Base-by-base conservation (phyloP, 2,113 vertebrate species). In the Salvator merianae region DNA sequence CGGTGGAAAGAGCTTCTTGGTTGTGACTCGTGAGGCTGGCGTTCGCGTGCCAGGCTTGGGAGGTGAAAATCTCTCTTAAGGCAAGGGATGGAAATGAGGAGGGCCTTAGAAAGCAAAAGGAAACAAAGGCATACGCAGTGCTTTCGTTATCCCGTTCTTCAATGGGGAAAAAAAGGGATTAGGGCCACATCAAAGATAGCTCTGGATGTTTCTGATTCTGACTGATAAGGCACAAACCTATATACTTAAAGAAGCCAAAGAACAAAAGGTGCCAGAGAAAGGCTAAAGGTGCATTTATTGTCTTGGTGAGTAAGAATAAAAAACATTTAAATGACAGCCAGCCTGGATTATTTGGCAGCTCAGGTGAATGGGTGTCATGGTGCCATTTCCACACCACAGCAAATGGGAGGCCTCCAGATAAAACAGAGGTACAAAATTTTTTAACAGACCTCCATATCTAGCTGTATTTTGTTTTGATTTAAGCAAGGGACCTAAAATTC, bases 1-100 rank as follows among this genome's bases (percentile, higher is more conserved):
- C 22, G 71, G 73, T 36, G 36, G 72, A 71, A 93, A 91, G 77
- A 86, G 74, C 77, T 62, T 92, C 47, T 62, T 3, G 5, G 68
- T 88, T 93, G 68, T 87, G 92, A 93, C 88, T 90, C 77, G 84
- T 71, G 47, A 82, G 82, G 87, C 66, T 0, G 4, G 74, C 76
- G 86, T 92, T 90, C 75, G 63, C 66, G 32, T 82, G 80, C 84
- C 86, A 89, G 88, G 81, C 50, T 77, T 75, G 66, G 70, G 81
- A 87, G 77, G 71, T 83, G 87, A 83, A 90, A 80, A 36, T n/a
- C 66, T 87, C 43, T 87, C 70, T 87, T 62, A 65, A 87, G 40
- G 59, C 32, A 0, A 63, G 24, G 87, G 20, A 14, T 77, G 82
- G 79, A 32, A 76, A 63, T 16, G 0, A 82, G 76, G 83, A 55